phyloP scores from a whole-genome alignment of 2,888 invertebrate species.

The Iphiclides podalirius region DNA sequence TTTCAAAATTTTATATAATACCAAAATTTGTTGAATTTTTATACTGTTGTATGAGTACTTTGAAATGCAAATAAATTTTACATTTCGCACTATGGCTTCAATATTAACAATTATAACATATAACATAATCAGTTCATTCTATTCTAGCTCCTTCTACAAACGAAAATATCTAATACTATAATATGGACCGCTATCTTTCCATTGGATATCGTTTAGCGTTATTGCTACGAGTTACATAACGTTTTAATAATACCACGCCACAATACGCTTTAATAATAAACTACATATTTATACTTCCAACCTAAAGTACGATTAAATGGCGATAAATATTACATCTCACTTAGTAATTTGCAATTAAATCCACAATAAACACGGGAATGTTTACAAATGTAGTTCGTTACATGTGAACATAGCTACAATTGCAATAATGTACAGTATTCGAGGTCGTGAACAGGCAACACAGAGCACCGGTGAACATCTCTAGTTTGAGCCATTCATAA shows the following conservation, averaged over 20 bases:
- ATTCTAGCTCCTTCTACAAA: slow-evolving; percentile 7
- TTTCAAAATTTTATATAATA: slow-evolving; percentile 2
- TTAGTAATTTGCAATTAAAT: not conserved
- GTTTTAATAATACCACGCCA: not conserved
- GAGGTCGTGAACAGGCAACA: not conserved
- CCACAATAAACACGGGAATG: slow-evolving; percentile 5
- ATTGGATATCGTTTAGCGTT: slow-evolving; percentile 3
- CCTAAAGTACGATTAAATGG: no score
- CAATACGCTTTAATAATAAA: not conserved
- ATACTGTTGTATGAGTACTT: not conserved
- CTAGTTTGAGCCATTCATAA: no score
- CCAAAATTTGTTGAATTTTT: not conserved
- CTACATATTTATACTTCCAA: not conserved
- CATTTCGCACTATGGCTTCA: not conserved
- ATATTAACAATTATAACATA: not conserved
- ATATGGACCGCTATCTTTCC: slow-evolving; percentile 1
- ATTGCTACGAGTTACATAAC: not conserved
- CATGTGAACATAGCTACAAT: not conserved
- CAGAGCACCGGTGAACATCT: no score
- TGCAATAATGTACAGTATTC: not conserved
- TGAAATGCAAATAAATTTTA: not conserved
- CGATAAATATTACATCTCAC: not conserved
- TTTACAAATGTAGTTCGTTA: not conserved
- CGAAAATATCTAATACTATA: not conserved
- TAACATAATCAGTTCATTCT: slow-evolving; percentile 10